phyloP scores from a whole-genome alignment of 2,888 invertebrate species.

The Tenthredo amoena region DNA sequence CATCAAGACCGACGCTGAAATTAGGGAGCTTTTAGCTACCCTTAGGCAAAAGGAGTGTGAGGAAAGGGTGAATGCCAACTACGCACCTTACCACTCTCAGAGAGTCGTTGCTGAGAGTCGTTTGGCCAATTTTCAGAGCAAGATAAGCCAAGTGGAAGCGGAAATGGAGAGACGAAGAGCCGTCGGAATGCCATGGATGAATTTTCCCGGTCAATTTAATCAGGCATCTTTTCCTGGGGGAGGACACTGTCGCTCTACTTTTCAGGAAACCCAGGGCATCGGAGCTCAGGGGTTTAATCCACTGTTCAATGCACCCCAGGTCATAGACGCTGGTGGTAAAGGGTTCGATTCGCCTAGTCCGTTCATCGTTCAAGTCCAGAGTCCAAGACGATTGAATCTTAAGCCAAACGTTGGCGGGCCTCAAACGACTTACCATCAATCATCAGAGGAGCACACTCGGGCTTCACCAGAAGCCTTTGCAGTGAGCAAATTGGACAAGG shows the following conservation, averaged over 20 bases:
- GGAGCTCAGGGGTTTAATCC: neutral
- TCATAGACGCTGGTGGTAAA: neutral
- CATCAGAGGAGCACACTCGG: neutral
- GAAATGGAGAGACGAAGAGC: constrained; percentile 68
- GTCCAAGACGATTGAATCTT: constrained; percentile 67
- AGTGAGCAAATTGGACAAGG: neutral
- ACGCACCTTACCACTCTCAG: constrained; percentile 70
- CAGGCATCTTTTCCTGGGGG: constrained; percentile 54
- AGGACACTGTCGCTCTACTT: constrained; percentile 59
- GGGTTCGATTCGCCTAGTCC: constrained; percentile 69
- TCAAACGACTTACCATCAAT: constrained; percentile 63
- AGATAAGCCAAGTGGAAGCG: constrained; percentile 70
- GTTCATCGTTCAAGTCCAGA: constrained; percentile 63
- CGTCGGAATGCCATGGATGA: constrained; percentile 53
- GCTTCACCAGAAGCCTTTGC: constrained; percentile 23
- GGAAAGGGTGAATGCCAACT: constrained; percentile 70
- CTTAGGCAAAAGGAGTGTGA: constrained; percentile 72
- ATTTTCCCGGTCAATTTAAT: constrained; percentile 56
- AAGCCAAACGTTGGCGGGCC: constrained; percentile 69
- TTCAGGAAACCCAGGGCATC: constrained; percentile 25
- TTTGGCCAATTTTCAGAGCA: constrained; percentile 68
- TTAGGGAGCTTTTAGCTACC: constrained; percentile 67
- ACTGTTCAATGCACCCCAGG: neutral
- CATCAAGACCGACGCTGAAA: constrained; percentile 69
- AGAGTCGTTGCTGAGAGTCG: constrained; percentile 68